These are phyloP conservation scores for Pheucticus melanocephalus DNA, from an alignment of 2,113 vertebrate species.

Conservation along the genomic window DNA sequence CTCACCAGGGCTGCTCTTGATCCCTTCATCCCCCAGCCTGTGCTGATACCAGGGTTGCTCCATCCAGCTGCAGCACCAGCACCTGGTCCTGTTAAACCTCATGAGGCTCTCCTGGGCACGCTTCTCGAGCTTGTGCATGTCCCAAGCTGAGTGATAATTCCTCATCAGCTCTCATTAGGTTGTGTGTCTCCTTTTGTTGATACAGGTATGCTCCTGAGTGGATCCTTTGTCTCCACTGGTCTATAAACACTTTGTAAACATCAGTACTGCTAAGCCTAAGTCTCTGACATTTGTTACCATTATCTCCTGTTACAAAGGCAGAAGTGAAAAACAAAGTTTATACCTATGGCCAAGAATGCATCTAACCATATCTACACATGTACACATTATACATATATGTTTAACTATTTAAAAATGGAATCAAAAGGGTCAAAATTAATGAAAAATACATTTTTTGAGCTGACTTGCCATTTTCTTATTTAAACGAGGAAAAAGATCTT, in stretches of 20 bases:
- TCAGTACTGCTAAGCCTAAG: background rate
- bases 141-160: background rate
- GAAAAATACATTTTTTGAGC: background rate
- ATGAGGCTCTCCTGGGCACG: background rate
- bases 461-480: background rate
- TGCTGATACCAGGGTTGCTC: accelerated
- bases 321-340: background rate
- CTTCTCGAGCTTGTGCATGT: accelerated
- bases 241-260: background rate
- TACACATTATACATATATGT: background rate
- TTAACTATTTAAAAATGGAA: background rate
- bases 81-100: background rate
- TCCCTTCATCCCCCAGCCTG: background rate
- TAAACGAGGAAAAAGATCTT: background rate
- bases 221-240: background rate
- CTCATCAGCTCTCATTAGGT: background rate
- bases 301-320: background rate
- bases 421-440: background rate
- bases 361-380: background rate
- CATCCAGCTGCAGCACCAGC: background rate
- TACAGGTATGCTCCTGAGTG: background rate
- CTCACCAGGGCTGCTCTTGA: background rate
- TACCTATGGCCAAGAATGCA: background rate
- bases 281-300: background rate
- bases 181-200: background rate